Percentiles rank a stretch among this genome's conserved stretches.
phyloP scores from a whole-genome alignment of 2,113 vertebrate genomes.

The Marmota monax region DNA sequence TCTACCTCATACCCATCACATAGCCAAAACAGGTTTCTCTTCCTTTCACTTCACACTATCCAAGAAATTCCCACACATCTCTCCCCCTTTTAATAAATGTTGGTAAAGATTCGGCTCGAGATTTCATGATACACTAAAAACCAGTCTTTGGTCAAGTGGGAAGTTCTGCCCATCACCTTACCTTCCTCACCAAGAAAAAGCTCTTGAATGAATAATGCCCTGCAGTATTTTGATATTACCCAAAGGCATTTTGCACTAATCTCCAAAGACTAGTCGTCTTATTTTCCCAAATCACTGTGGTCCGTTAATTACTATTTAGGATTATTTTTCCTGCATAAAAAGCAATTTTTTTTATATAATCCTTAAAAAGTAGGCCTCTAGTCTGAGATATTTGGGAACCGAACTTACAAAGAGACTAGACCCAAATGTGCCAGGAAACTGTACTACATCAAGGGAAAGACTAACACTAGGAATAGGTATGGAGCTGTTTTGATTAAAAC shows the following conservation, averaged over 20 bases:
- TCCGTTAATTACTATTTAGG: not conserved
- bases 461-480: not conserved
- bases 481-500: not conserved
- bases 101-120: not conserved
- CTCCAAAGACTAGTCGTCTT: not conserved
- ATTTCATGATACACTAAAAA: not conserved
- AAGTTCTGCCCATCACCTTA: slow-evolving; percentile 49
- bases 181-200: slow-evolving; percentile 17
- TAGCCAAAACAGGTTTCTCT: not conserved
- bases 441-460: not conserved
- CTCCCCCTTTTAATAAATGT: not conserved
- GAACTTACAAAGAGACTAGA: slow-evolving; percentile 34
- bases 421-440: not conserved
- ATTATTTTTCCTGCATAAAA: not conserved
- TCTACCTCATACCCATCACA: slow-evolving; percentile 44
- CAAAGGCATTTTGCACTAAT: not conserved
- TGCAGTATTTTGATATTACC: not conserved
- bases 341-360: not conserved
- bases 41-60: not conserved
- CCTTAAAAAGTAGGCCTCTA: slow-evolving; percentile 9
- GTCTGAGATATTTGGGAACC: not conserved
- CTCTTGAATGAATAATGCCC: not conserved
- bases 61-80: not conserved
- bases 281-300: slow-evolving; percentile 8
- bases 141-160: not conserved